Percentiles rank a stretch among this genome's conserved stretches.
phyloP scores from a whole-genome alignment of 2,113 vertebrate species.

The Tor tambroides region DNA sequence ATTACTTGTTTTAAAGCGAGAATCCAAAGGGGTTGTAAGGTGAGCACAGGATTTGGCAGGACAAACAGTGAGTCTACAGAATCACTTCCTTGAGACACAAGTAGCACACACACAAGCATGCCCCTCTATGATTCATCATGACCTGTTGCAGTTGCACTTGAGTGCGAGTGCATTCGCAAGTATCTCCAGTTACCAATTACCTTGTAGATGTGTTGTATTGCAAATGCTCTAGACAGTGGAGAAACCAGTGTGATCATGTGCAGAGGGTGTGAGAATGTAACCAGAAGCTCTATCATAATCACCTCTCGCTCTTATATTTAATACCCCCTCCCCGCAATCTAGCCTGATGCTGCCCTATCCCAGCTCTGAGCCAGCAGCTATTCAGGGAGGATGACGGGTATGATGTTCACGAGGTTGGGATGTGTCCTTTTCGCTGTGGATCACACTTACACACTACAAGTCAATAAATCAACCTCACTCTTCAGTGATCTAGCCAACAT shows the following conservation, averaged over 20 bases:
- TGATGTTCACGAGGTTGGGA: conserved; percentile 33
- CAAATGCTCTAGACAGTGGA: conserved; percentile 29
- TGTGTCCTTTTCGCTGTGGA: too few relatives aligned
- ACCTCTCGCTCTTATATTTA: conserved; percentile 3
- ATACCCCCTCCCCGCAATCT: background rate
- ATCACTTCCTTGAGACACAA: conserved; percentile 19
- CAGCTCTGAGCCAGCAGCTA: conserved; percentile 55
- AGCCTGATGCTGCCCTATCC: background rate
- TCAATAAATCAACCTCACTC: too few relatives aligned
- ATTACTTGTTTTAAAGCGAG: background rate
- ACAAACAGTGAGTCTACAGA: background rate
- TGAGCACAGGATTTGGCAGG: background rate
- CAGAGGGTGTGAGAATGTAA: conserved; percentile 17
- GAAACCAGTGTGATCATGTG: conserved; percentile 6
- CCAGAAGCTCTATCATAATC: conserved; percentile 27
- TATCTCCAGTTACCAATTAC: conserved; percentile 28
- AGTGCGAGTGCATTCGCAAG: conserved; percentile 1
- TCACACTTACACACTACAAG: too few relatives aligned
- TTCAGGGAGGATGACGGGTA: conserved; percentile 55
- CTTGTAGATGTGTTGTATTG: background rate
- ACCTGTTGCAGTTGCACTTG: background rate
- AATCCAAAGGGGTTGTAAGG: background rate
- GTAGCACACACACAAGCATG: conserved; percentile 36
- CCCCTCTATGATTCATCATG: conserved; percentile 10
- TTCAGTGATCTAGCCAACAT: too few relatives aligned